Evolutionary conservation across 1,140 invertebrate genomes (phyloP), one percentile per base, ranked within the genome.

Genomic region (Streblospio benedicti): DNA sequence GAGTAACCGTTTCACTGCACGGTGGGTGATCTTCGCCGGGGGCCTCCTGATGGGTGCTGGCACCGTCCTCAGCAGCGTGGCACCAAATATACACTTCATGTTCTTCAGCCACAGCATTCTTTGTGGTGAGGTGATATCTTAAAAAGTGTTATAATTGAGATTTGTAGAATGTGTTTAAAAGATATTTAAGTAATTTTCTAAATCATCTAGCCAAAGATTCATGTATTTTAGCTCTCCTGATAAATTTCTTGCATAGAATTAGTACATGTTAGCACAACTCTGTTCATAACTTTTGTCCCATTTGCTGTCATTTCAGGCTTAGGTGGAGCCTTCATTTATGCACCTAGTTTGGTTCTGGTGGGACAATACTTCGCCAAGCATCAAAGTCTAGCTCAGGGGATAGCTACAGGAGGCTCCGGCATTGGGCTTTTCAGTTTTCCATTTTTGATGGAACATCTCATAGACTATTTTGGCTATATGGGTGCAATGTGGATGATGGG

Each of bases 361-460:
- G 28, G 4, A 2, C 28, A 54, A 31, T 54, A 54, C n/a, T 54
- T 54, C 31, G 52, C 31, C 2, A 54, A 33, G 31, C n/a, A 2
- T 18, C 25, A 33, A 18, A 20, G 31, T 4, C 16, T 56, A n/a
- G 53, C 53, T 23, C 23, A 27, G 18, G 53, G 53, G 20, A 20
- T 56, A 6, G 18, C 53, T 38, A 43, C 33, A 31, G 53, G 32
- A 0, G 93, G 93, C 2, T 93, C 91, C 4, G 80, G 80, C 27
- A 71, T 82, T 5, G 90, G 92, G 0, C 94, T 91, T 0, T 93
- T 95, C 71, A 84, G 94, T 14, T 57, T 57, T 30, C 57, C 60
- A 9, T 55, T 55, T 12, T 55, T 62, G 20, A 32, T 32, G 41
- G 9, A 14, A 23, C n/a, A 16, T 35, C 45, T 62, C 6, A 49